phyloP scores from a whole-genome alignment of 1,140 invertebrate species.

The Lepidostoma basale region DNA sequence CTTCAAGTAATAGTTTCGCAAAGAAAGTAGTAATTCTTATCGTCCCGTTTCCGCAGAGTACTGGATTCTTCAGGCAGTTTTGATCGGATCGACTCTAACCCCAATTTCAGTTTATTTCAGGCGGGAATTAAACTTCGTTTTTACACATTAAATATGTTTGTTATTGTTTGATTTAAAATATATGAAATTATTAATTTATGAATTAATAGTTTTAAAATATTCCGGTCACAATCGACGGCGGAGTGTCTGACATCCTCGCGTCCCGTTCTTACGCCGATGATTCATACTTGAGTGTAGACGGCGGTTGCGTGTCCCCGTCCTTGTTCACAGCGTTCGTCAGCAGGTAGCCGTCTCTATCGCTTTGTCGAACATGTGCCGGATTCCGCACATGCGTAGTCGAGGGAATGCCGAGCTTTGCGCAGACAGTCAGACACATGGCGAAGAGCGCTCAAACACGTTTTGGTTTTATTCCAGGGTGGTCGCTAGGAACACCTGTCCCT shows the following conservation, averaged over 20 bases:
- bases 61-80: too few relatives aligned
- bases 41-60: constrained; percentile 17
- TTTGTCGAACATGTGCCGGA: neutral
- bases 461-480: constrained; percentile 4
- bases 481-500: neutral
- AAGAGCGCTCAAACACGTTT: neutral
- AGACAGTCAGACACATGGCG: constrained; percentile 6
- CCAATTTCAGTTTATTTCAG: neutral
- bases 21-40: too few relatives aligned
- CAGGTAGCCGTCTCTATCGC: neutral
- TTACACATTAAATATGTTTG: too few relatives aligned
- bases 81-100: too few relatives aligned
- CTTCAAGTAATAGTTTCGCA: too few relatives aligned
- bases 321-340: neutral
- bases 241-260: neutral
- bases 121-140: too few relatives aligned
- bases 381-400: constrained; percentile 7
- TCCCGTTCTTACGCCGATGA: neutral
- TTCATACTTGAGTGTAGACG: neutral
- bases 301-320: neutral
- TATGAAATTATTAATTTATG: too few relatives aligned
- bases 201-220: too few relatives aligned
- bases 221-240: neutral
- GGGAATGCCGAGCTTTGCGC: neutral
- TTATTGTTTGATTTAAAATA: too few relatives aligned